These are phyloP conservation scores for Augochlorella aurata DNA, from an alignment of 2,888 invertebrate species.

Conservation along the genomic window DNA sequence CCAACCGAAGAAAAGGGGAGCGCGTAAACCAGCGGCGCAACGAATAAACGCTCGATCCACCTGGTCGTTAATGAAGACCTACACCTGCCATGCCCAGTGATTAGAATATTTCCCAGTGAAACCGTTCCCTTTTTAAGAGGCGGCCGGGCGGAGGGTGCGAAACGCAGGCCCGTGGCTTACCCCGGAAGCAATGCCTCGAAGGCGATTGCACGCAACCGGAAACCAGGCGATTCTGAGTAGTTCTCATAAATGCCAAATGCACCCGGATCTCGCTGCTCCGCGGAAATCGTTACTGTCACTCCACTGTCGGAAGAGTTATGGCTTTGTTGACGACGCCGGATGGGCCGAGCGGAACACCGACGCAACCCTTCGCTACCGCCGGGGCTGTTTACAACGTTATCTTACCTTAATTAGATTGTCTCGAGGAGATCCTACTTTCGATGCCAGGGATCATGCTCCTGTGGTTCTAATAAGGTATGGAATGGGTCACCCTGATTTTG, in stretches of 20 bases:
- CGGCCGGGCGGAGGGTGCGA: neutral
- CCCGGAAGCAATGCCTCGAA: slow-evolving; percentile 35
- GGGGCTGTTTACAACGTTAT: slow-evolving; percentile 51
- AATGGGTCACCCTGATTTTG: no score
- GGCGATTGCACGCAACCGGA: slow-evolving; percentile 26
- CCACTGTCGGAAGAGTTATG: slow-evolving; percentile 61
- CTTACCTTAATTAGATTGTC: slow-evolving; percentile 41
- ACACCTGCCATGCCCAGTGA: slow-evolving; percentile 5
- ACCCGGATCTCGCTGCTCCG: slow-evolving; percentile 35
- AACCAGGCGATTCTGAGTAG: slow-evolving; percentile 45
- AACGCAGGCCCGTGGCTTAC: slow-evolving; percentile 11
- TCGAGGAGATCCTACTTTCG: neutral
- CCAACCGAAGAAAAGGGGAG: neutral
- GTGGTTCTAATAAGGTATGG: no score
- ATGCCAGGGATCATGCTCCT: no score
- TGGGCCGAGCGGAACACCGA: slow-evolving; percentile 35
- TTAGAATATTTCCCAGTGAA: slow-evolving; percentile 12
- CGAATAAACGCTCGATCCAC: neutral
- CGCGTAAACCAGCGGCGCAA: neutral
- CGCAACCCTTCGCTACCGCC: slow-evolving; percentile 39
- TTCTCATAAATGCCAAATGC: slow-evolving; percentile 60
- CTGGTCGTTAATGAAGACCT: slow-evolving; percentile 6
- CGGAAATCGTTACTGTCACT: slow-evolving; percentile 57
- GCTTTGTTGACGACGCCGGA: slow-evolving; percentile 62
- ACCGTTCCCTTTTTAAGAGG: neutral